Base-by-base conservation (phyloP, 1,140 invertebrate species). In the Sweltsa coloradensis region DNA sequence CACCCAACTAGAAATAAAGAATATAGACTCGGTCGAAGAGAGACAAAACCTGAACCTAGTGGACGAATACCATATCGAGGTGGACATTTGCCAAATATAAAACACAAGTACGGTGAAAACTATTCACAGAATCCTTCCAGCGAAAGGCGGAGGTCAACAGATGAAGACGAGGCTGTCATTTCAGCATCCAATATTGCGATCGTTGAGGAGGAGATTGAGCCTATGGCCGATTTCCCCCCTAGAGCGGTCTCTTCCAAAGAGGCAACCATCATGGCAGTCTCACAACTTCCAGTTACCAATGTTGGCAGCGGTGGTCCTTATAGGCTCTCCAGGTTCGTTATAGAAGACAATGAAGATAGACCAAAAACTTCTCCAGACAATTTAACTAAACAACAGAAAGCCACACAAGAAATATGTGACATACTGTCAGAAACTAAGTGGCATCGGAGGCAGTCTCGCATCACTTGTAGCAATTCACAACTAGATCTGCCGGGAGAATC, bases 101-200 rank as follows among this genome's bases (percentile, higher is more conserved):
- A n/a, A n/a, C n/a, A n/a, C n/a, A n/a, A n/a, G n/a, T n/a, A n/a
- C n/a, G n/a, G n/a, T n/a, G n/a, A n/a, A n/a, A n/a, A n/a, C n/a
- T n/a, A n/a, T n/a, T n/a, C n/a, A n/a, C n/a, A n/a, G n/a, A n/a
- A 41, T 26, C 19, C 39, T 41, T 21, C 29, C 46, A 19, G 34
- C 43, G 24, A 51, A 18, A 47, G 37, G 37, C 37, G 24, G 14
- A 11, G 37, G 3, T 21, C 19, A 13, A 22, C 19, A 40, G 24
- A 40, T 1, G 31, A 25, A 39, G 43, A 41, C 24, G 22, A 45
- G 7, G 26, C 22, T 29, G 36, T 46, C 22, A 19, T 45, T n/a
- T 47, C 49, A 13, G 31, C 49, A 16, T 47, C 49, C 7, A 46
- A 46, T 22, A 50, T 50, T n/a, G 40, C 49, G 13, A 50, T 47